Evolutionary conservation across 2,888 invertebrate genomes (phyloP).

Genomic region (Ptychoptera albimana): DNA sequence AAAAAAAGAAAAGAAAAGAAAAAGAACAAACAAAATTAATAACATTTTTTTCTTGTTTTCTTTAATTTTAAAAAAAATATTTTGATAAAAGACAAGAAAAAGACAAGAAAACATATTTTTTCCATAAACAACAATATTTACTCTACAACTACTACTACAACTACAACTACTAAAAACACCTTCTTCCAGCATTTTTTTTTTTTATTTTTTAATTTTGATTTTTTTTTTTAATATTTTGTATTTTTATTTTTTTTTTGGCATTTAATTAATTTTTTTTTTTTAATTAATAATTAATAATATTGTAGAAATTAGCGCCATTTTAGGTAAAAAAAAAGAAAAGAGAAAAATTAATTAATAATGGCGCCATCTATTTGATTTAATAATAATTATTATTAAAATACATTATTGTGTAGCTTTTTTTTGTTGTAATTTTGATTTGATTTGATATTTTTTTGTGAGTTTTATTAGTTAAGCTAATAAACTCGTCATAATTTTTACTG

Average conservation of each 20-base stretch:
- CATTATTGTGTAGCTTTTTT: not conserved
- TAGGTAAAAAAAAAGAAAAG: not conserved
- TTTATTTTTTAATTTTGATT: slow-evolving; percentile 3
- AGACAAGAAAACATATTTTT: not conserved
- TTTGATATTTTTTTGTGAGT: not conserved
- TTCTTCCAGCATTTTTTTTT: not conserved
- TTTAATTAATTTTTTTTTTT: not conserved
- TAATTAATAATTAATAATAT: not conserved
- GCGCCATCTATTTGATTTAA: not conserved
- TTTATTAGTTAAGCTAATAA: not conserved
- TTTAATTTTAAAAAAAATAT: not conserved
- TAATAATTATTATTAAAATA: not conserved
- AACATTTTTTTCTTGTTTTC: not conserved
- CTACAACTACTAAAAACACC: not conserved
- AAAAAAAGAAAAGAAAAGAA: slow-evolving; percentile 13
- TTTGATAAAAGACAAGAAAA: slow-evolving; percentile 3
- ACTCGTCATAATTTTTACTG: not conserved
- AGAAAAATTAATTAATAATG: not conserved
- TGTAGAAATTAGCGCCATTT: not conserved
- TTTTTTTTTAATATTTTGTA: slow-evolving; percentile 5
- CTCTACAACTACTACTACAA: slow-evolving; percentile 1
- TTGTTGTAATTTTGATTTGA: too few relatives aligned
- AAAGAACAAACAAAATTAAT: not conserved
- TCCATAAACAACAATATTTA: slow-evolving; percentile 1
- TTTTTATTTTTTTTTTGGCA: not conserved